Base-by-base conservation (phyloP, 2,113 vertebrate species). In the Elachura formosa region DNA sequence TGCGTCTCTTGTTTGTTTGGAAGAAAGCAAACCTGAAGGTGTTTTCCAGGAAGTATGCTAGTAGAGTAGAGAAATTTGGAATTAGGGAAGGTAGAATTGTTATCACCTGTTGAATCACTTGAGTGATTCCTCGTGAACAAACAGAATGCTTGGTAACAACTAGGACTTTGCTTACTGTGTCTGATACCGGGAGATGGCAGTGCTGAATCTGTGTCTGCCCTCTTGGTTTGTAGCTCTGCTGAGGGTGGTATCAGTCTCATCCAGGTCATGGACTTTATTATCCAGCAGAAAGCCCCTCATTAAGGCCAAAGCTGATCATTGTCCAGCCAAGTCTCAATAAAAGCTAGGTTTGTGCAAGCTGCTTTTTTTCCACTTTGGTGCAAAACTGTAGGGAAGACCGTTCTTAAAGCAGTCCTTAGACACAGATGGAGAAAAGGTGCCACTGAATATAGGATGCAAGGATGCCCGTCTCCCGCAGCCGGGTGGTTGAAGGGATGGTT, bases 261-360 rank as follows among this genome's bases (percentile, higher is more conserved):
- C 16, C 8, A 22, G 17, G 22, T 74, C 25, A 43, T 23, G 24
- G 21, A 19, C 25, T 80, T 55, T 10, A 10, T 0, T 14, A 14
- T 36, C 46, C 31, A 41, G 1, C 0, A 2, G 66, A 25, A 84
- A 45, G 13, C n/a, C 6, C 13, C 7, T 64, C 0, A 1, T 64
- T 28, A 62, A 69, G n/a, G 25, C 26, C 7, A 2, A 26, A 76
- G 11, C 24, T 56, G 40, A 45, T 31, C 6, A 0, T 7, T 3
- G 8, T n/a, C 54, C 28, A 58, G 59, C 12, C 12, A 45, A 29
- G 21, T 40, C 33, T 8, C n/a, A n/a, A 1, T 8, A 64, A 55
- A 72, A 51, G 23, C 2, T 12, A 6, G 26, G 5, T 3, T 55
- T 54, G 45, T 41, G 24, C 41, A 23, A 40, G 40, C 13, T 22